These are phyloP conservation scores for Agrochola lota DNA, from an alignment of 2,888 invertebrate genomes.

Conservation along the genomic window DNA sequence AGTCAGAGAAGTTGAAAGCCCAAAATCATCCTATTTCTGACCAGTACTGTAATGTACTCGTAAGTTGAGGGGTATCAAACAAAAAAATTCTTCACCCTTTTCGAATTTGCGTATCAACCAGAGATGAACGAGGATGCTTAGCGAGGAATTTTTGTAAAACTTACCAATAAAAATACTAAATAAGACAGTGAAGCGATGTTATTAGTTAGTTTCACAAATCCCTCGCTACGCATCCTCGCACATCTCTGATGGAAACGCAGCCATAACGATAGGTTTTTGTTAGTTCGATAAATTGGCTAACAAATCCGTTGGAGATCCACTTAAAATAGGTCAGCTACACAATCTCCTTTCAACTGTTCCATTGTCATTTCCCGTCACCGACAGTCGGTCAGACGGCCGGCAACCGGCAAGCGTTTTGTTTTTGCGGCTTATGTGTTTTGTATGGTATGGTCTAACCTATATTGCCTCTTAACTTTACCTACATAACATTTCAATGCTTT, in stretches of 20 bases:
- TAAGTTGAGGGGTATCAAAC: not conserved
- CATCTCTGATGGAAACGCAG: no score
- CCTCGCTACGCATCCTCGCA: no score
- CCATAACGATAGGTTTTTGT: not conserved
- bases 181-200: no score
- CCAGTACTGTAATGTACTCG: not conserved
- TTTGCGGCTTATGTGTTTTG: conserved; percentile 7
- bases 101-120: no score
- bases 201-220: no score
- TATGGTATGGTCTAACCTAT: not conserved
- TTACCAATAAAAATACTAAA: no score
- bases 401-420: not conserved
- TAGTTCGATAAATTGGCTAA: conserved; percentile 11
- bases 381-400: conserved; percentile 9
- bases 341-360: conserved; percentile 19
- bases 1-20: not conserved
- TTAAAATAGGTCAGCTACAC: conserved; percentile 33
- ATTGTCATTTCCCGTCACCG: conserved; percentile 44
- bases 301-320: conserved; percentile 17
- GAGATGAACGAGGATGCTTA: no score
- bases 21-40: not conserved
- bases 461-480: not conserved
- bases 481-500: not conserved
- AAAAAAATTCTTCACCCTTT: not conserved
- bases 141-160: no score